A percentile compares a stretch with the other conserved stretches of the same genome.
These are phyloP conservation scores for Cordilura impudica DNA, from an alignment of 2,888 invertebrate genomes.

Conservation along the genomic window DNA sequence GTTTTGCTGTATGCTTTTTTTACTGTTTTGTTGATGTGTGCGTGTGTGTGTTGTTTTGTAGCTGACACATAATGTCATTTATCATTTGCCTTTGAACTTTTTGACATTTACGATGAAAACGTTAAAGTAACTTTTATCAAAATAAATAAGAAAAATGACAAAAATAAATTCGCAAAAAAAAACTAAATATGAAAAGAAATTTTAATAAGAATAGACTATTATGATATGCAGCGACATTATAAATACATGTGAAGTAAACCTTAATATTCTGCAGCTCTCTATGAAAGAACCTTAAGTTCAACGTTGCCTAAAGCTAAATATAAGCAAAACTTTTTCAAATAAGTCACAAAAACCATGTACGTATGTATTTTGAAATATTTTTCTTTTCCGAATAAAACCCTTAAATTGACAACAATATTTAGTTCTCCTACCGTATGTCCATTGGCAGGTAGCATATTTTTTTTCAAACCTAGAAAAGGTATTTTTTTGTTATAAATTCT, in stretches of 20 bases:
- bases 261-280: too few species aligned
- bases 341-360: too few species aligned
- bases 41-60: slow-evolving; percentile 8
- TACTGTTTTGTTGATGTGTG: slow-evolving; percentile 6
- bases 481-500: slow-evolving; percentile 57
- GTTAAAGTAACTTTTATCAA: slow-evolving; percentile 41
- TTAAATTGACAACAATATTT: background rate
- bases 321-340: background rate
- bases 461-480: slow-evolving; percentile 16
- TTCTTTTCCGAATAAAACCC: background rate
- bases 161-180: too few species aligned
- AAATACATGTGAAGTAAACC: background rate
- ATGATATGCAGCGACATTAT: slow-evolving; percentile 10
- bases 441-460: slow-evolving; percentile 20
- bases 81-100: slow-evolving; percentile 70
- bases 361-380: too few species aligned
- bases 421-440: background rate
- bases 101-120: slow-evolving; percentile 68
- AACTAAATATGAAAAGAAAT: slow-evolving; percentile 19
- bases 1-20: background rate
- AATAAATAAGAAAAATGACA: slow-evolving; percentile 1
- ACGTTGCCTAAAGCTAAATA: background rate
- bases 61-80: slow-evolving; percentile 68
- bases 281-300: too few species aligned
- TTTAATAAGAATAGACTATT: slow-evolving; percentile 35